Evolutionary conservation across 2,888 invertebrate genomes (phyloP).

Genomic region (Drepana falcataria): DNA sequence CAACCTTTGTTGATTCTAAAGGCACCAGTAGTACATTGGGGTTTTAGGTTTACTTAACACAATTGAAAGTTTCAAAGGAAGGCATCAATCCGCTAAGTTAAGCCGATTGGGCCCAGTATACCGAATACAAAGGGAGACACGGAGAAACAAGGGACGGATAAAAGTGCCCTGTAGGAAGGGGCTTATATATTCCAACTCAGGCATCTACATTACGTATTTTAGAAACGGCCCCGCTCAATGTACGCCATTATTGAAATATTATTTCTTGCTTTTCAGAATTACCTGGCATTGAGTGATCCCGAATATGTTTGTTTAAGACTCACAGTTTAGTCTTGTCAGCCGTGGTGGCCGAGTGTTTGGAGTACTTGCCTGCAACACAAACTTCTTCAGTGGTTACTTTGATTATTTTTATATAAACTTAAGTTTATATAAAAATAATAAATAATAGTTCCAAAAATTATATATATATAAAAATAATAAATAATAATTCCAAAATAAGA

Average conservation of each 20-base stretch:
- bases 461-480: too few relatives aligned
- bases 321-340: too few relatives aligned
- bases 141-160: neutral
- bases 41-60: neutral
- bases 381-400: too few relatives aligned
- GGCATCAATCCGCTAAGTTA: neutral
- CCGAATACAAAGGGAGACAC: neutral
- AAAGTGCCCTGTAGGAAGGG: neutral
- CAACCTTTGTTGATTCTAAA: too few relatives aligned
- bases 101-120: neutral
- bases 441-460: too few relatives aligned
- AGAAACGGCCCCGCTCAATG: neutral
- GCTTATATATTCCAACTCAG: neutral
- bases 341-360: too few relatives aligned
- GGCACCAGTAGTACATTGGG: too few relatives aligned
- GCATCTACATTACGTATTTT: neutral
- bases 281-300: neutral
- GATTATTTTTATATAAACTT: too few relatives aligned
- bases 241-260: neutral
- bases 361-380: too few relatives aligned
- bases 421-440: too few relatives aligned
- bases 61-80: neutral
- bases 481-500: too few relatives aligned
- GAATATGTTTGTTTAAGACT: too few relatives aligned
- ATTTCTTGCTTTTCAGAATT: neutral